phyloP scores from a whole-genome alignment of 2,888 invertebrate species.

The Watsonalla cultraria region DNA sequence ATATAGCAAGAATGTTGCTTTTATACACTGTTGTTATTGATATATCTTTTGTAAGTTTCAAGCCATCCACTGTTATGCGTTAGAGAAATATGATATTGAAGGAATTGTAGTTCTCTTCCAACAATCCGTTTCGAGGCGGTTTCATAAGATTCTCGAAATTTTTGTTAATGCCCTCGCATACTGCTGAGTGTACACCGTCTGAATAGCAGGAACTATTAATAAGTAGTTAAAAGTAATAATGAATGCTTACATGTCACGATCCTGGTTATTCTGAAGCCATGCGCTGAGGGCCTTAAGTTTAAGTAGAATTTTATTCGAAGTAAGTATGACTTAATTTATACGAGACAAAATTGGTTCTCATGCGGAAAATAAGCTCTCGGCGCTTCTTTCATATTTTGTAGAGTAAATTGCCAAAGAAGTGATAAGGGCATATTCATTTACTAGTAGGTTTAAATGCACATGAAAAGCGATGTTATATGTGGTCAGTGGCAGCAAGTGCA shows the following conservation, averaged over 20 bases:
- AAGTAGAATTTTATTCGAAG: slow-evolving; percentile 14
- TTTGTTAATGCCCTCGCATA: slow-evolving; percentile 7
- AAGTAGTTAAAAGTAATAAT: slow-evolving; percentile 31
- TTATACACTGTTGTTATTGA: not conserved
- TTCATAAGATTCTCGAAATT: not conserved
- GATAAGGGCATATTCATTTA: slow-evolving; percentile 10
- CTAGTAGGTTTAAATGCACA: slow-evolving; percentile 54
- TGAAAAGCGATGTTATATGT: slow-evolving; percentile 23
- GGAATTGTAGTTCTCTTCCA: not conserved
- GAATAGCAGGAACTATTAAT: slow-evolving; percentile 26
- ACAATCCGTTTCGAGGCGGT: not conserved
- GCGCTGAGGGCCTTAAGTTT: slow-evolving; percentile 53
- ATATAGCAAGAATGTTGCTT: not conserved
- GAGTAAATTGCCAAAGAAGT: slow-evolving; percentile 23
- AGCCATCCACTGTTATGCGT: not conserved
- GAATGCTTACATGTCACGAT: slow-evolving; percentile 59
- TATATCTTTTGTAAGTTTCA: not conserved
- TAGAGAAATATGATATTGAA: too few species aligned
- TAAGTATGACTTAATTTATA: slow-evolving; percentile 14
- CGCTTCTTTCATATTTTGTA: slow-evolving; percentile 9
- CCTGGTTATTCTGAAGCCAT: slow-evolving; percentile 74
- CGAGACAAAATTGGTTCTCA: slow-evolving; percentile 22
- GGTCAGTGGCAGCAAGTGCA: slow-evolving; percentile 70
- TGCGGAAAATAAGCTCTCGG: slow-evolving; percentile 39
- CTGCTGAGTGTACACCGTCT: slow-evolving; percentile 22